Conservation (phyloP, 2,888 invertebrate genomes). For the Chymomyza caudatula region DNA sequence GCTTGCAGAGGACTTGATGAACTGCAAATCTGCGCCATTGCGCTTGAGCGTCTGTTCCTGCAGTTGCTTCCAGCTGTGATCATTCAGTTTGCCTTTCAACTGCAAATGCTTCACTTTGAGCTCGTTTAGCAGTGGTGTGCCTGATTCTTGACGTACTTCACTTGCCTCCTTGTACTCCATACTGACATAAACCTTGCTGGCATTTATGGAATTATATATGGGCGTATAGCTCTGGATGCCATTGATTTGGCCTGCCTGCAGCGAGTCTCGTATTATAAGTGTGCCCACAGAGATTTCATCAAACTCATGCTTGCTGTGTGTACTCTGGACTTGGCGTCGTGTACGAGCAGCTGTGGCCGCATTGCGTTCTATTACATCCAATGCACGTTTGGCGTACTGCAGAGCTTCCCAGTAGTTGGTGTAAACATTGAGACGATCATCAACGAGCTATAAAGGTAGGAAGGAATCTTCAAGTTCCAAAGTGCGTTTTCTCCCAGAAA, state of each 20-base stretch:
- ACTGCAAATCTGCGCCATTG: constrained; percentile 78
- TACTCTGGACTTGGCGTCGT: neutral
- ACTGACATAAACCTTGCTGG: constrained; percentile 58
- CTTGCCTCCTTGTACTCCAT: constrained; percentile 29
- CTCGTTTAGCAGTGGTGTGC: constrained; percentile 21
- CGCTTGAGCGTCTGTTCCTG: constrained; percentile 79
- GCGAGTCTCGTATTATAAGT: constrained; percentile 56
- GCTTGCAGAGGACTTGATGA: constrained; percentile 68
- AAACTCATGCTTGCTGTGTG: constrained; percentile 45
- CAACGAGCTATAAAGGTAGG: constrained; percentile 49
- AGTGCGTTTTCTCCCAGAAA: neutral
- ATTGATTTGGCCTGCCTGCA: constrained; percentile 64
- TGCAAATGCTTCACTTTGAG: constrained; percentile 77
- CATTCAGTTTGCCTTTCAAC: constrained; percentile 79
- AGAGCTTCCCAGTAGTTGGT: constrained; percentile 72
- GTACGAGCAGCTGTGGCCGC: constrained; percentile 26
- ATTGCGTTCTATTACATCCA: constrained; percentile 64
- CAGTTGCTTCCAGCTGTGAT: constrained; percentile 77
- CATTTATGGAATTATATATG: constrained; percentile 64
- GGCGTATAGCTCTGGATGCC: constrained; percentile 47
- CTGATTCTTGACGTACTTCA: constrained; percentile 6
- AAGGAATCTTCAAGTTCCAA: neutral
- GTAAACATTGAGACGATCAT: constrained; percentile 55
- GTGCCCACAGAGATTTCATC: constrained; percentile 63
- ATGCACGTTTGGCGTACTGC: constrained; percentile 62